Evolutionary conservation across 2,797 vertebrate species (phyloP), one percentile per base, ranked within the genome.

Genomic region (Pelochelys cantorii): DNA sequence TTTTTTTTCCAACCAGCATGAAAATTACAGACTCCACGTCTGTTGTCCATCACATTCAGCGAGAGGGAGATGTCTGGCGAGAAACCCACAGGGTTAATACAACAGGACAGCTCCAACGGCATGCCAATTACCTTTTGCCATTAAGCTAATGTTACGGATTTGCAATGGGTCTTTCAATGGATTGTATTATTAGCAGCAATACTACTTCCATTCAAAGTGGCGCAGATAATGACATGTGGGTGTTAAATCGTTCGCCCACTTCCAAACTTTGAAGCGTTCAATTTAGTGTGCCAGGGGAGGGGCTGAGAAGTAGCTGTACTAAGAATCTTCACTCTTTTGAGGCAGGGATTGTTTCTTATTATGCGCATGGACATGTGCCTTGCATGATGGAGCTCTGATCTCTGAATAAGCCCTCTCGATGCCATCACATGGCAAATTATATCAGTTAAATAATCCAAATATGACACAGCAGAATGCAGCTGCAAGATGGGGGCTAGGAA

Each of bases 81-180:
- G 83, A 91, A 96, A 96, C 94, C 92, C 92, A 60, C 31, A 62
- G 88, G 97, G 97, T 97, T 98, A 97, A 97, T 98, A 97, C 95
- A 93, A 91, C 91, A 95, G 94, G 93, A 96, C 88, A 86, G 94
- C 88, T 97, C 88, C 93, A 89, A 90, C 87, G 92, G 55, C 92
- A 86, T 96, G 96, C 96, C 97, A 97, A 98, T 98, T 98, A 98
- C 97, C 96, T 97, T 89, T 90, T 93, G 94, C 97, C 97, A 98
- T 98, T 97, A 98, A 97, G 94, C 94, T 98, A 98, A 98, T 97
- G 97, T 97, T 98, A 98, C 96, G 97, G 97, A 98, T 97, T 97
- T 96, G 98, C 95, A 96, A 92, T 85, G 96, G 95, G 95, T 90
- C 93, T 96, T 95, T 96, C 95, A 77, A 93, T 95, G 95, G 98